A percentile compares a stretch with the other conserved stretches of the same genome.
Evolutionary conservation across 2,113 vertebrate species (phyloP).

Genomic region (Motacilla tschutschensis): DNA sequence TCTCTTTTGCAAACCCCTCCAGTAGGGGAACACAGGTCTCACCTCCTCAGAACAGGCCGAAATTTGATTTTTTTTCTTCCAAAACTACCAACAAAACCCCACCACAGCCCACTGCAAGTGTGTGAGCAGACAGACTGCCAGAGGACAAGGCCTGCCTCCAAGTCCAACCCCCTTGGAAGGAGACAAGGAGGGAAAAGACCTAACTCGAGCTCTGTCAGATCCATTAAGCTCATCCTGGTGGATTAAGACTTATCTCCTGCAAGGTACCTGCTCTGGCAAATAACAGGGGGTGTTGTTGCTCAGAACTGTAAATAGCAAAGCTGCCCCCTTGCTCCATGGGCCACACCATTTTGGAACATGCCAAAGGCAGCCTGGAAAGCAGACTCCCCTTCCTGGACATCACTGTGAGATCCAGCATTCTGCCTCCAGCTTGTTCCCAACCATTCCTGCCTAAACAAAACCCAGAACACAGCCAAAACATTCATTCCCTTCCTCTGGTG

Average conservation of each 20-base stretch:
- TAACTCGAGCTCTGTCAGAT: not conserved
- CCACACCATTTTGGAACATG: not conserved
- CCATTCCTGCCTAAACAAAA: not conserved
- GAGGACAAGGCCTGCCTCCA: not conserved
- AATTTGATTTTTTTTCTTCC: not conserved
- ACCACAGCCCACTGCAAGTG: not conserved
- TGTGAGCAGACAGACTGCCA: not conserved
- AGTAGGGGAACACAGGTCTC: accelerated
- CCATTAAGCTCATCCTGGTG: not conserved
- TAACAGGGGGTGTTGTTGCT: not conserved
- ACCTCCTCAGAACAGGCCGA: not conserved
- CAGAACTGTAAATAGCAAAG: not conserved
- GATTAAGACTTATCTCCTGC: not conserved
- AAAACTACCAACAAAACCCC: not conserved
- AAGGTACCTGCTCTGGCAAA: not conserved
- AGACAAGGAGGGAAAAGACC: not conserved
- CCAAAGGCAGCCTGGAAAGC: not conserved
- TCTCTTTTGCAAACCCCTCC: accelerated
- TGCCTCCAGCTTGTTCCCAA: not conserved
- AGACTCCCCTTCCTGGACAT: not conserved
- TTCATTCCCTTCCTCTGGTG: not conserved
- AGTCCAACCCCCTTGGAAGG: not conserved
- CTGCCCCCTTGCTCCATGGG: not conserved
- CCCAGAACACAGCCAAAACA: not conserved
- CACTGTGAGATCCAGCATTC: accelerated